Evolutionary conservation across 2,888 invertebrate species (phyloP).

Genomic region (Isoperla grammatica): DNA sequence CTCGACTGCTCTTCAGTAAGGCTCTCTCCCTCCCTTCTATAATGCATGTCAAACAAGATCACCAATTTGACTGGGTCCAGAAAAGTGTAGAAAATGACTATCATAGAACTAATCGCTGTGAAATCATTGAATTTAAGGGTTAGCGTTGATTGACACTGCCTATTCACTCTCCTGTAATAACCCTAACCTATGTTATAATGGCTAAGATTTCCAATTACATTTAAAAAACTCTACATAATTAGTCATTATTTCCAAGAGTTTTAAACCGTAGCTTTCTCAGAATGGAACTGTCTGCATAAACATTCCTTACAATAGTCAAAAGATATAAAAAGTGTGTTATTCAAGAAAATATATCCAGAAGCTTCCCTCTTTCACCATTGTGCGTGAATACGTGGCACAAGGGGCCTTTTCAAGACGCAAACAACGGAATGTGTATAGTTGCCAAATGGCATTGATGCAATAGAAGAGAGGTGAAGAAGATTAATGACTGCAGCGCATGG

Average conservation of each 20-base stretch:
- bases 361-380: slow-evolving; percentile 14
- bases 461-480: slow-evolving; percentile 9
- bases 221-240: slow-evolving; percentile 3
- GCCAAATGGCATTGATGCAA: slow-evolving; percentile 12
- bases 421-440: slow-evolving; percentile 11
- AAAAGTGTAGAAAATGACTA: background rate
- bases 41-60: no score
- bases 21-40: no score
- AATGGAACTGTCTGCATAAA: slow-evolving; percentile 9
- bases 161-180: background rate
- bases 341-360: slow-evolving; percentile 15
- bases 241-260: slow-evolving; percentile 5
- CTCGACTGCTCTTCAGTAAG: no score
- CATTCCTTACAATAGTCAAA: slow-evolving; percentile 12
- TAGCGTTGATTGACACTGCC: background rate
- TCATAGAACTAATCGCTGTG: background rate
- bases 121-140: slow-evolving; percentile 1
- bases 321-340: slow-evolving; percentile 11
- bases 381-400: slow-evolving; percentile 11
- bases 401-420: slow-evolving; percentile 17
- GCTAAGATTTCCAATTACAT: slow-evolving; percentile 10
- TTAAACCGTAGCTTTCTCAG: slow-evolving; percentile 3
- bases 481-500: slow-evolving; percentile 1
- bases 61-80: no score
- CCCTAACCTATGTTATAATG: slow-evolving; percentile 6